Conservation (phyloP, 1,140 invertebrate species). For the Neotoxoptera formosana region DNA sequence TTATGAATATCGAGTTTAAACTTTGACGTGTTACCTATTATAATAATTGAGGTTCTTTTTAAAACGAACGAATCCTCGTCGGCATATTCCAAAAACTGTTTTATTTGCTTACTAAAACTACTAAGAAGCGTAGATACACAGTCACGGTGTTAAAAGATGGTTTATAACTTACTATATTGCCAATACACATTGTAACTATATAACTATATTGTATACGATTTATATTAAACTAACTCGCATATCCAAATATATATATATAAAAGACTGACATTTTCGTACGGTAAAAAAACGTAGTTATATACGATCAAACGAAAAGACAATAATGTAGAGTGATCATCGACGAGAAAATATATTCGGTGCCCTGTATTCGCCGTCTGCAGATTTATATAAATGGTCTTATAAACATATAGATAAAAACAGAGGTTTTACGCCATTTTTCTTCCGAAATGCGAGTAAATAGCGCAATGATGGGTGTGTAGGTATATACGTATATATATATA, state of each 20-base stretch:
- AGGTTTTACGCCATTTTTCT: neutral
- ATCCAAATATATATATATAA: neutral
- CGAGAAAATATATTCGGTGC: neutral
- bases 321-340: neutral
- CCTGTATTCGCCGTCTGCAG: neutral
- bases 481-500: no score
- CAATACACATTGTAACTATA: no score
- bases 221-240: neutral
- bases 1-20: no score
- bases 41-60: neutral
- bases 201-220: no score
- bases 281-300: neutral
- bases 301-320: neutral
- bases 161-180: neutral
- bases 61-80: neutral
- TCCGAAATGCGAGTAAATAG: neutral
- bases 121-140: neutral
- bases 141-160: neutral
- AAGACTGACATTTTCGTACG: neutral
- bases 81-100: neutral
- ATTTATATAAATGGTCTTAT: constrained; percentile 6
- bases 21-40: no score
- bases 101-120: neutral
- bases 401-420: neutral
- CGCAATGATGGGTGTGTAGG: neutral